These are phyloP conservation scores for Fragum sueziense DNA, from an alignment of 2,888 invertebrate species.

Conservation along the genomic window DNA sequence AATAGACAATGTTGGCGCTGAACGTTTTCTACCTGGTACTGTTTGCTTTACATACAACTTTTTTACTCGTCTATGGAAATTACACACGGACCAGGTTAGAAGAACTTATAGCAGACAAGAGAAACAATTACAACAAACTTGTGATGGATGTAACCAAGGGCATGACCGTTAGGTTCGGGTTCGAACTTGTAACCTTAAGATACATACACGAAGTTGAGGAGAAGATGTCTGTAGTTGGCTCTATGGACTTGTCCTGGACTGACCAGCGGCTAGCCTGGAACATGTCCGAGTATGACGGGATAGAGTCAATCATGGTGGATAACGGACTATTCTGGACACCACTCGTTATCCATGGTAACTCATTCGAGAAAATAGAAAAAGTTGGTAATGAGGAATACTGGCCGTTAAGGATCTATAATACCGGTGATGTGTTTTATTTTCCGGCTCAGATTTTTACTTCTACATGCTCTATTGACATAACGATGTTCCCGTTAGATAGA, in stretches of 20 bases:
- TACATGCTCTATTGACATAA: conserved; percentile 4
- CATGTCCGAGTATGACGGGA: background rate
- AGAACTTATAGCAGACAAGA: conserved; percentile 1
- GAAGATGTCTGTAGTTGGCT: background rate
- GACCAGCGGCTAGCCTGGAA: background rate
- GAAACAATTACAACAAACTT: background rate
- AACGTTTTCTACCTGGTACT: too few species aligned
- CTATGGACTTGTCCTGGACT: background rate
- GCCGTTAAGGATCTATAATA: background rate
- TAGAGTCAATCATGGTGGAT: background rate
- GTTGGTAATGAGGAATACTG: background rate
- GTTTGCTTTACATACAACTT: too few species aligned
- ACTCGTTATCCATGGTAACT: background rate
- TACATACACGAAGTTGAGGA: conserved; percentile 3
- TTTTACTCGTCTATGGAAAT: background rate
- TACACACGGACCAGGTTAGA: background rate
- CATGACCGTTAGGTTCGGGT: background rate
- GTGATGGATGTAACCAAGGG: background rate
- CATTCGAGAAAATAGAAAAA: conserved; percentile 5
- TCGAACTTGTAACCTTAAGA: background rate
- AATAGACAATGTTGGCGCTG: too few species aligned
- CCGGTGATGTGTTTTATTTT: background rate
- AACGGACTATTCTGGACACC: background rate
- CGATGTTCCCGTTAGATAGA: background rate
- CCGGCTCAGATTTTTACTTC: background rate